These are phyloP conservation scores for Grapholita molesta DNA, from an alignment of 1,140 invertebrate genomes.

Conservation along the genomic window DNA sequence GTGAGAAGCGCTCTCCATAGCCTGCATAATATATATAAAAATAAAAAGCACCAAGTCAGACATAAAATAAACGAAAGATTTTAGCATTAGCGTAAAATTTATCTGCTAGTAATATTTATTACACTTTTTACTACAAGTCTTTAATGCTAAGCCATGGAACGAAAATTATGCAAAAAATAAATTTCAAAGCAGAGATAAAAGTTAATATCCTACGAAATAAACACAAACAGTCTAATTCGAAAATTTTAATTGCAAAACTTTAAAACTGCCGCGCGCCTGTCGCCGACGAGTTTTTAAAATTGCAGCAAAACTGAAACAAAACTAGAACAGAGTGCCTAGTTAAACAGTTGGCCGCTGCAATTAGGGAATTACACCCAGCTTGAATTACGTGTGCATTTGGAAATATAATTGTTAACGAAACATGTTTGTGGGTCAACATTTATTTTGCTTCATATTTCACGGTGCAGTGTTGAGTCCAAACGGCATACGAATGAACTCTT, in stretches of 20 bases:
- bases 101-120: background rate
- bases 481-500: background rate
- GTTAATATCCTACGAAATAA: background rate
- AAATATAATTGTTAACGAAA: background rate
- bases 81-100: too few species aligned
- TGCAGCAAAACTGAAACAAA: background rate
- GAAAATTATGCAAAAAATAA: background rate
- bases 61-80: too few species aligned
- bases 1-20: too few species aligned
- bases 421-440: background rate
- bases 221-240: slow-evolving; percentile 1
- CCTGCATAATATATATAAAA: too few species aligned
- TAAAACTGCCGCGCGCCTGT: background rate
- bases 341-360: background rate
- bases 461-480: background rate
- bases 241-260: slow-evolving; percentile 1
- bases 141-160: background rate
- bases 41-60: too few species aligned
- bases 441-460: background rate
- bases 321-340: background rate
- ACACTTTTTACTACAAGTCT: background rate
- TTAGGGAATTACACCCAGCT: background rate
- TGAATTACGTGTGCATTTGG: background rate
- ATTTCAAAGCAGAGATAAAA: background rate
- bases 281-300: slow-evolving; percentile 2